Evolutionary conservation across 2,888 invertebrate genomes (phyloP), one percentile per base, ranked within the genome.

Genomic region (Cosmia pyralina): DNA sequence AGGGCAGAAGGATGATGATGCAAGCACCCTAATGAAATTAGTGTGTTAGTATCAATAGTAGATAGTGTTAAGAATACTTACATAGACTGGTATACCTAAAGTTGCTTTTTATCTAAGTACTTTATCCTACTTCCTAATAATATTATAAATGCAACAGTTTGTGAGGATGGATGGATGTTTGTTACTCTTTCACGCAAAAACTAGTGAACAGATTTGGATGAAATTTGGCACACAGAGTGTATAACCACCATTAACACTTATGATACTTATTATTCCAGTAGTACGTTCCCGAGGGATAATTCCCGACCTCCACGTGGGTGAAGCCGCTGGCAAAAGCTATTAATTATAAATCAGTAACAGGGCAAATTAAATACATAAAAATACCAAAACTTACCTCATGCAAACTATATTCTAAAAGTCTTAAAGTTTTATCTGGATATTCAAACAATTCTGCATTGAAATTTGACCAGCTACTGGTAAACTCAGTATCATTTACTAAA

Each of bases 321-420:
- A 28, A 28, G 28, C 28, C 28, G 28, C 28, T 28, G 28, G 28
- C 28, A 28, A 28, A 28, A 28, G 28, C 28, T 28, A 28, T 28
- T 28, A 28, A 38, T n/a, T 7, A n/a, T 60, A 48, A 8, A 6
- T 15, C 64, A 38, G 8, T 46, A 48, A 46, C 17, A 3, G 19
- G 17, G 46, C 11, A 19, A 11, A 8, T 6, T 1, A 7, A 46
- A n/a, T n/a, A 46, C 10, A 63, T 22, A 38, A 13, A 22, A 17
- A 15, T 4, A 50, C 10, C 10, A 41, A 59, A 66, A 57, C 44
- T 73, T 86, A 97, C 97, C 96, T 98, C 97, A 94, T 98, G 98
- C 95, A 98, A 97, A 66, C 98, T 98, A 78, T 98, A 95, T 64
- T 98, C 98, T 71, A 99, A 92, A 72, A 97, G 97, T 69, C 97